These are phyloP conservation scores for Sebastes hubbsi DNA, from an alignment of 2,797 vertebrate genomes.

Conservation along the genomic window DNA sequence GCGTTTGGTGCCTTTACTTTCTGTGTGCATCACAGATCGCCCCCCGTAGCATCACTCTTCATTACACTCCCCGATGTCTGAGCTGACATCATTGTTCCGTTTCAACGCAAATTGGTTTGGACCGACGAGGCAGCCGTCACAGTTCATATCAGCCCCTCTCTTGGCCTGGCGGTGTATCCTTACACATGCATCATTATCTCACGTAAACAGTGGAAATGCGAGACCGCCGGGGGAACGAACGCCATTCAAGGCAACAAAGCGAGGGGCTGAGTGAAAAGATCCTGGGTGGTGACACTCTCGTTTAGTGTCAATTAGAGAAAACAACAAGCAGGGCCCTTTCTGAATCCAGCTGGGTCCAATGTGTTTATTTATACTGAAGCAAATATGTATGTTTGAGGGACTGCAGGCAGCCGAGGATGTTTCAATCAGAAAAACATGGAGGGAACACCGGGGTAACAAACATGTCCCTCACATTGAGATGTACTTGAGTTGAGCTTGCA, in stretches of 20 bases:
- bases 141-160: conserved; percentile 54
- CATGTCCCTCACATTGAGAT: conserved; percentile 70
- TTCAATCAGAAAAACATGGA: conserved; percentile 57
- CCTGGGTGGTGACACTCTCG: conserved; percentile 61
- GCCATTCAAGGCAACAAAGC: conserved; percentile 60
- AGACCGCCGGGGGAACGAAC: conserved; percentile 48
- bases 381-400: conserved; percentile 53
- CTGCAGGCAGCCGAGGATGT: conserved; percentile 43
- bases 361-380: conserved; percentile 54
- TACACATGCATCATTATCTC: conserved; percentile 78
- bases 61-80: conserved; percentile 27
- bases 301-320: conserved; percentile 70
- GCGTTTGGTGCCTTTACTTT: background rate
- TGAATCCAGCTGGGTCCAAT: conserved; percentile 41
- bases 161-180: conserved; percentile 71
- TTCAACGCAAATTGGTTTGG: conserved; percentile 69
- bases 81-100: conserved; percentile 60
- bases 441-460: conserved; percentile 28
- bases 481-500: conserved; percentile 67
- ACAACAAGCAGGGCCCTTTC: conserved; percentile 53
- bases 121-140: conserved; percentile 50
- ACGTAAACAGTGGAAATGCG: conserved; percentile 75
- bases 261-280: conserved; percentile 65
- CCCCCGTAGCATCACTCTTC: conserved; percentile 27
- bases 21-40: conserved; percentile 15